Base-by-base conservation (phyloP, 2,888 invertebrate species). In the Drosophila aldrichi region DNA sequence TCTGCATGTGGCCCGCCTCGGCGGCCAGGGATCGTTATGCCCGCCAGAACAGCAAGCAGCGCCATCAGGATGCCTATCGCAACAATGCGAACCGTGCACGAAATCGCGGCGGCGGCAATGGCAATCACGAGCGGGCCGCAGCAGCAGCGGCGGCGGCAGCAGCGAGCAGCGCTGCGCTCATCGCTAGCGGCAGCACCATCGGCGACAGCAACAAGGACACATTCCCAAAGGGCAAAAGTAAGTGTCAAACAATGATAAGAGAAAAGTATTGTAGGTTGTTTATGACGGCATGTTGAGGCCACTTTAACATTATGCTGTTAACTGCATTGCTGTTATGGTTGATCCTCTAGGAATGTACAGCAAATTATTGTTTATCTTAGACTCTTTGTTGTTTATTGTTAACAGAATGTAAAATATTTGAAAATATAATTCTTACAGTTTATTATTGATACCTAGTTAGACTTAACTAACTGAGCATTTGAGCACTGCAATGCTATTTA, bases 201-300 rank as follows among this genome's bases (percentile, higher is more conserved):
- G 74, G 61, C 20, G 88, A 83, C 38, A 84, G 60, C 49, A 67
- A 84, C 75, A 91, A 91, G 74, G 91, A 91, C 54, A 95, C 95
- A 92, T 96, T 96, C 92, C 96, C 96, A 92, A 96, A 96, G 93
- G 96, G 96, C 92, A 96, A 96, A 93, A 96, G 96, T 96, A 95
- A 96, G 96, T 95, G 61, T 38, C 14, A 12, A 48, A 22, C n/a
- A 38, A 54, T 29, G 3, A 9, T 9, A 36, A 1, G 14, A 2
- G 14, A 10, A 10, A 0, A 6, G 10, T 20, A 20, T 9, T 10
- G 22, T 22, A 18, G 3, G 3, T 3, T 10, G 18, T 4, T 6
- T 5, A 9, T 18, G 25, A 46, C 16, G 22, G 7, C 22, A 25
- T 56, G 32, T 41, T 32, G 34, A 32, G 2, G 7, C 5, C 14